Base-by-base conservation (phyloP, 2,888 invertebrate species). In the Xanthorhoe spadicearia region DNA sequence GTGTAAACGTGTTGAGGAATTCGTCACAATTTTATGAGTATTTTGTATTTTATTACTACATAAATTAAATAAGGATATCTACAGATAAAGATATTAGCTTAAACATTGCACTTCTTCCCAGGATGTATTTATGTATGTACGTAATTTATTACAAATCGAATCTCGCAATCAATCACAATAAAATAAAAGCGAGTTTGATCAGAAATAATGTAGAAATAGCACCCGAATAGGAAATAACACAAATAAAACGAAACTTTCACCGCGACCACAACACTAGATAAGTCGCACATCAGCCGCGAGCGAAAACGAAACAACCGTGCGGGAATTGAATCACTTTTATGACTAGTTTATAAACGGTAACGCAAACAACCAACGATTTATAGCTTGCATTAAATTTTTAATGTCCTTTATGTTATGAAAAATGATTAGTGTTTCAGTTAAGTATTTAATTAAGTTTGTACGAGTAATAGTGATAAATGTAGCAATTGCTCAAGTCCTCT, bases 171-270 rank as follows among this genome's bases (percentile, higher is more conserved):
- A 56, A 67, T 67, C 63, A 60, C 67, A 57, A 57, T 61, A 68
- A 60, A 57, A 64, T 18, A 52, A 57, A 62, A 54, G 55, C 59
- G 52, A 60, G 51, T 61, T 61, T 57, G 68, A 64, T 64, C 64
- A 46, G 49, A 51, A 67, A 67, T 63, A 67, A 67, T 62, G 65
- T 67, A 62, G 61, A 64, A 70, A 63, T 57, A 58, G 51, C 65
- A 62, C 68, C 67, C 66, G 61, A 68, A 57, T 54, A 67, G 63
- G 57, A 63, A 71, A 73, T 71, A 65, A 73, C 73, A 71, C 67
- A 73, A 71, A 71, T 70, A 73, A 73, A 63, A 68, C 54, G 2
- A 4, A 51, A 73, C 73, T 73, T 73, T 73, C 73, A 69, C 73
- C 71, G 8, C 28, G 56, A 60, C 35, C 58, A 59, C 63, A 62